Evolutionary conservation across 2,797 vertebrate genomes (phyloP).

Genomic region (Lerista edwardsae): DNA sequence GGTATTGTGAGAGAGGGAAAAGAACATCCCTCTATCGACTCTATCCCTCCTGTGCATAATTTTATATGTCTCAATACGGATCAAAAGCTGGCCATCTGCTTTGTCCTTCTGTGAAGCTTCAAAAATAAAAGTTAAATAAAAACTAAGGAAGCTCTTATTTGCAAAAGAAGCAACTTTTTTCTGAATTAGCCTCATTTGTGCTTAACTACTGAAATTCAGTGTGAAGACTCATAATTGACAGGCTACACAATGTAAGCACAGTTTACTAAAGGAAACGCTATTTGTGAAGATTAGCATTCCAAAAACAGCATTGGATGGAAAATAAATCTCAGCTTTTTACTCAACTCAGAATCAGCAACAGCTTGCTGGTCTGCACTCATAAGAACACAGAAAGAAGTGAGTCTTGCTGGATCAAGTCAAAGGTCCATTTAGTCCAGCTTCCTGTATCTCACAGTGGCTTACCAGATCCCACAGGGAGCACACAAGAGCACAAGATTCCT

Average conservation of each 20-base stretch:
- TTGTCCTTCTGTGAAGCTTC: conserved; percentile 17
- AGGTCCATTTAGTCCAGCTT: no score
- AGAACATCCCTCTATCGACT: no score
- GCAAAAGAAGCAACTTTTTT: conserved; percentile 26
- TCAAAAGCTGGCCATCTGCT: neutral
- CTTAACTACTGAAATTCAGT: conserved; percentile 25
- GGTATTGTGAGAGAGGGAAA: no score
- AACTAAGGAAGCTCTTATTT: conserved; percentile 9
- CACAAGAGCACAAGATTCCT: no score
- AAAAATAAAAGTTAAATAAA: conserved; percentile 35
- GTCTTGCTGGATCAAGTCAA: no score
- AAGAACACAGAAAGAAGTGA: no score
- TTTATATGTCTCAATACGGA: no score
- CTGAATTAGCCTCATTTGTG: conserved; percentile 26
- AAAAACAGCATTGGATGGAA: conserved; percentile 17
- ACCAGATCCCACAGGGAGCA: no score
- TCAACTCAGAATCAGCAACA: neutral
- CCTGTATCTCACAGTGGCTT: no score
- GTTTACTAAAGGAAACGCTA: neutral
- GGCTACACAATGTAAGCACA: accelerated
- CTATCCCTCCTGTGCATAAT: no score
- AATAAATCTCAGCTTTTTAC: conserved; percentile 32
- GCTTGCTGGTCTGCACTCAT: no score
- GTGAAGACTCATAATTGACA: conserved; percentile 12
- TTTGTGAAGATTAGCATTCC: conserved; percentile 14